phyloP scores from a whole-genome alignment of 2,888 invertebrate genomes.

The Steinernema scapterisci region DNA sequence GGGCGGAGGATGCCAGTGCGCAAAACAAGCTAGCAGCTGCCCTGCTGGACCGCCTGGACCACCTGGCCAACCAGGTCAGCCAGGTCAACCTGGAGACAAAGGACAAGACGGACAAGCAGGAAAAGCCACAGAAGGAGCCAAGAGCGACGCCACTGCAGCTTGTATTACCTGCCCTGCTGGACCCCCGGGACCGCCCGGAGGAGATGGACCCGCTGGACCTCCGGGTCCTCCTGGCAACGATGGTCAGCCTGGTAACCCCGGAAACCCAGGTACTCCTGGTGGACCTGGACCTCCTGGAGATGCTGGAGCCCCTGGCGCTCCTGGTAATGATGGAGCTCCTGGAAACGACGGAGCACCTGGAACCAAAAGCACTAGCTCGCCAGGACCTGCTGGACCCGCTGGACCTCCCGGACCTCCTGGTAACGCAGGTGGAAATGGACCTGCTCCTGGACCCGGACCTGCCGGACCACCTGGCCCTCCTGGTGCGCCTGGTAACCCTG shows the following conservation, averaged over 20 bases:
- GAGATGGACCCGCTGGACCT: conserved; percentile 14
- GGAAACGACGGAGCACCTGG: conserved; percentile 13
- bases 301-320: background rate
- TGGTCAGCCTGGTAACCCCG: background rate
- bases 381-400: conserved; percentile 1
- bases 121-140: background rate
- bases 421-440: background rate
- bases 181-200: background rate
- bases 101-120: conserved; percentile 5
- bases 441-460: background rate
- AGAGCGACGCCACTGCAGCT: background rate
- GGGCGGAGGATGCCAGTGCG: background rate
- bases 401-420: conserved; percentile 2
- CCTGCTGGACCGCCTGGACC: background rate
- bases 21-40: conserved; percentile 9
- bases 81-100: conserved; percentile 7
- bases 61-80: background rate
- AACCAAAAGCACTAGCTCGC: background rate
- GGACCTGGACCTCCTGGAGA: background rate
- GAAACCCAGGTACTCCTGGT: background rate
- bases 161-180: conserved; percentile 6
- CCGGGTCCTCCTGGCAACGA: background rate
- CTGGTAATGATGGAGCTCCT: background rate
- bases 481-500: background rate
- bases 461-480: background rate